phyloP scores from a whole-genome alignment of 2,113 vertebrate genomes.

The Periophthalmus modestus region DNA sequence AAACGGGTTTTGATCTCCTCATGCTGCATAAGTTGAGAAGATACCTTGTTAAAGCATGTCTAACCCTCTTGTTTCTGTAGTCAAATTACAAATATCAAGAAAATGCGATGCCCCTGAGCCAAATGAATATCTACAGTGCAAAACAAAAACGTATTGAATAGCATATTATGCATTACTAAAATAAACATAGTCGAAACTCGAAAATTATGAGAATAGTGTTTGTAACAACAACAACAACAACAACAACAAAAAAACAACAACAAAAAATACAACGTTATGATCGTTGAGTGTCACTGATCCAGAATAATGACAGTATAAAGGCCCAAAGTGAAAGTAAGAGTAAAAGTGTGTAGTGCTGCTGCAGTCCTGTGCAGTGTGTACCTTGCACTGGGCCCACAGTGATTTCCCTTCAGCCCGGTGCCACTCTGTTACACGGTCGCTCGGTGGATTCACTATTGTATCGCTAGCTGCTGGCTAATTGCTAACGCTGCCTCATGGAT shows the following conservation, averaged over 20 bases:
- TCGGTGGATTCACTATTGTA: constrained; percentile 3
- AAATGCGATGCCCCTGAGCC: too few species aligned
- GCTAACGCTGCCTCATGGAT: background rate
- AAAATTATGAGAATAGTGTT: too few species aligned
- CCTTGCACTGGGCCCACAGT: background rate
- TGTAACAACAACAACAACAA: background rate
- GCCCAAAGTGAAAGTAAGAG: background rate
- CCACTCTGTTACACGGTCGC: background rate
- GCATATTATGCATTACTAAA: too few species aligned
- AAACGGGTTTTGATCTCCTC: background rate
- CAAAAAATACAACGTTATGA: background rate
- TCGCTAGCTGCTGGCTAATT: constrained; percentile 54
- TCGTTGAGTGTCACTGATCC: background rate
- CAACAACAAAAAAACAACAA: background rate
- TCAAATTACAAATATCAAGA: too few species aligned
- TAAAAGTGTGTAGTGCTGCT: background rate
- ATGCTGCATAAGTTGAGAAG: too few species aligned
- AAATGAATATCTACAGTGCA: background rate
- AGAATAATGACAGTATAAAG: background rate
- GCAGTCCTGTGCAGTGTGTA: background rate
- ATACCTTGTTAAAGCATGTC: too few species aligned
- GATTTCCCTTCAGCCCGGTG: constrained; percentile 1
- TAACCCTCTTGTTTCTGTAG: too few species aligned
- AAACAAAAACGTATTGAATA: too few species aligned
- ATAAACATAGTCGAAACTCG: too few species aligned